These are phyloP conservation scores for Ceriagrion tenellum DNA, from an alignment of 2,888 invertebrate genomes.

Conservation along the genomic window DNA sequence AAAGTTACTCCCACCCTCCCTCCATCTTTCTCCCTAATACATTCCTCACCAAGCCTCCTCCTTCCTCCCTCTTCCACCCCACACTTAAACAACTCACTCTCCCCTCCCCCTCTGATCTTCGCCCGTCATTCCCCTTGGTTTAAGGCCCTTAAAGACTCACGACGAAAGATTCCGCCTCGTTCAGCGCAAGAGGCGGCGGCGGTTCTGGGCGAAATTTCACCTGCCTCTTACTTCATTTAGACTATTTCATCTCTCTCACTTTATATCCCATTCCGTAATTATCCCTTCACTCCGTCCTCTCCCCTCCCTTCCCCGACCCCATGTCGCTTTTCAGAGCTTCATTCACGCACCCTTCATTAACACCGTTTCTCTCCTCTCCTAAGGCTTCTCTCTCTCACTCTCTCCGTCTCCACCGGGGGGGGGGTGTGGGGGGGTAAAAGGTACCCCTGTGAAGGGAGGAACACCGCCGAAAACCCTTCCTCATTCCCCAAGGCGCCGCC, in stretches of 20 bases:
- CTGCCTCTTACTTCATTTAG: background rate
- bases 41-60: background rate
- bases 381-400: background rate
- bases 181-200: background rate
- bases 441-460: background rate
- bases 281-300: background rate
- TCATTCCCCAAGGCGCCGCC: background rate
- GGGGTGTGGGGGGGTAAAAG: no score
- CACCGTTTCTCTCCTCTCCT: background rate
- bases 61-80: background rate
- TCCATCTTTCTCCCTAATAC: background rate
- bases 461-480: no score
- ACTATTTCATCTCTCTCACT: background rate
- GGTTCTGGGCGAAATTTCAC: background rate
- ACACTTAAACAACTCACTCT: background rate
- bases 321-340: background rate
- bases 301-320: background rate
- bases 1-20: background rate
- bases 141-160: background rate
- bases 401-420: background rate
- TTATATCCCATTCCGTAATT: constrained; percentile 6
- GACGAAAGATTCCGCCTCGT: background rate
- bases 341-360: background rate
- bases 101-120: background rate
- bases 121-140: no score